Conservation (phyloP, 2,888 invertebrate species). For the Coronaproctus castanopsis region DNA sequence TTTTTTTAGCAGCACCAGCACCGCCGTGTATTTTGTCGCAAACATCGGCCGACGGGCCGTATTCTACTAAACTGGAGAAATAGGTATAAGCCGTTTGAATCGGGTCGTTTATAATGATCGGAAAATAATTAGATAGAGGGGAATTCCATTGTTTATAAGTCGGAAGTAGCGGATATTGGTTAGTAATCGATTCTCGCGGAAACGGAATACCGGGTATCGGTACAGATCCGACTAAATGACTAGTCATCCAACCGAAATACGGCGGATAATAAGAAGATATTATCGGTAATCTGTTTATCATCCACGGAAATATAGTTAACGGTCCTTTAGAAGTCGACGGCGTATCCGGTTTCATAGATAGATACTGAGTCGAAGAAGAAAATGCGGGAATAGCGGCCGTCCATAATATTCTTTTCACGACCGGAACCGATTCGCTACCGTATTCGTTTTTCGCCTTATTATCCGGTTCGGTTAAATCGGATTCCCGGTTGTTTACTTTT, state of each 20-base stretch:
- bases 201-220: background rate
- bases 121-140: constrained; percentile 35
- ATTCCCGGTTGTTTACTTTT: too few relatives aligned
- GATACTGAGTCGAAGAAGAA: background rate
- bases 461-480: too few relatives aligned
- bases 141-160: constrained; percentile 22
- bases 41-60: constrained; percentile 36
- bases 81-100: constrained; percentile 33
- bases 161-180: background rate
- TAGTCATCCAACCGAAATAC: background rate
- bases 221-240: background rate
- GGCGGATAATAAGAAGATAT: background rate
- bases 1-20: background rate
- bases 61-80: constrained; percentile 34
- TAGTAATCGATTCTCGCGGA: background rate
- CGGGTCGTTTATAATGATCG: constrained; percentile 37
- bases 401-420: background rate
- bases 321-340: background rate
- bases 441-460: too few relatives aligned
- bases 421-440: too few relatives aligned
- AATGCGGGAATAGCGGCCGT: background rate
- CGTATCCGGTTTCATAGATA: background rate
- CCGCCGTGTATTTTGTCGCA: constrained; percentile 24
- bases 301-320: background rate
- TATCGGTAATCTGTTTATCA: background rate